These are phyloP conservation scores for Agriopis aurantiaria DNA, from an alignment of 2,888 invertebrate species.

Conservation along the genomic window DNA sequence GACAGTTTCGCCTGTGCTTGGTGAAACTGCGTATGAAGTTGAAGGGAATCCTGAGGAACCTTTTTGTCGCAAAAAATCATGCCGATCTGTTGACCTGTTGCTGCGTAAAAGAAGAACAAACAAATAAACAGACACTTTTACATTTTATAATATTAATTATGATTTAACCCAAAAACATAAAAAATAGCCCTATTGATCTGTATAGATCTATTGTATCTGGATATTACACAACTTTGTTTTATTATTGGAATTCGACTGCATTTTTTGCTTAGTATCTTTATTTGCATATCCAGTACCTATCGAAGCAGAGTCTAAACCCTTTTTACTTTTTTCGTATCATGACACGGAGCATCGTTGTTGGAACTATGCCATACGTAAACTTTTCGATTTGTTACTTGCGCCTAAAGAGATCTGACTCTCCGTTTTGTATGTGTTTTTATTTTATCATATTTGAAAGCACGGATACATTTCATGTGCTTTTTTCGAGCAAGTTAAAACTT, in stretches of 20 bases:
- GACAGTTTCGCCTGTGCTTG: no score
- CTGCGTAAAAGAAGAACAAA: no score
- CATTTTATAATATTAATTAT: no score
- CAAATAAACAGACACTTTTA: no score
- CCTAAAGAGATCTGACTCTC: slow-evolving; percentile 32
- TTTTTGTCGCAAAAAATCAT: no score
- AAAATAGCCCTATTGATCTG: no score
- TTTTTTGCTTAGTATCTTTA: slow-evolving; percentile 48
- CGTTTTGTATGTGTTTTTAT: slow-evolving; percentile 32
- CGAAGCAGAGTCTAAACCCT: slow-evolving; percentile 46
- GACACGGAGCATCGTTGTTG: slow-evolving; percentile 34
- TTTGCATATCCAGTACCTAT: slow-evolving; percentile 46
- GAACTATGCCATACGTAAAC: slow-evolving; percentile 44
- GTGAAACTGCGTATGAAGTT: no score
- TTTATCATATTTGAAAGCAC: slow-evolving; percentile 10
- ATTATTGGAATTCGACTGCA: background rate
- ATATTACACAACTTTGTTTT: background rate
- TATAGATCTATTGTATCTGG: no score
- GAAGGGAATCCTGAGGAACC: no score
- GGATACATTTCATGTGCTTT: slow-evolving; percentile 1
- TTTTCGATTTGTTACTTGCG: slow-evolving; percentile 38
- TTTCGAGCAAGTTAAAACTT: slow-evolving; percentile 8
- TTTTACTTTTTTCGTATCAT: slow-evolving; percentile 29
- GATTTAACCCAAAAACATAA: no score
- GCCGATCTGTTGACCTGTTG: no score